A percentile compares a stretch with the other conserved stretches of the same genome.
These are phyloP conservation scores for Eupithecia centaureata DNA, from an alignment of 2,888 invertebrate genomes.

Conservation along the genomic window DNA sequence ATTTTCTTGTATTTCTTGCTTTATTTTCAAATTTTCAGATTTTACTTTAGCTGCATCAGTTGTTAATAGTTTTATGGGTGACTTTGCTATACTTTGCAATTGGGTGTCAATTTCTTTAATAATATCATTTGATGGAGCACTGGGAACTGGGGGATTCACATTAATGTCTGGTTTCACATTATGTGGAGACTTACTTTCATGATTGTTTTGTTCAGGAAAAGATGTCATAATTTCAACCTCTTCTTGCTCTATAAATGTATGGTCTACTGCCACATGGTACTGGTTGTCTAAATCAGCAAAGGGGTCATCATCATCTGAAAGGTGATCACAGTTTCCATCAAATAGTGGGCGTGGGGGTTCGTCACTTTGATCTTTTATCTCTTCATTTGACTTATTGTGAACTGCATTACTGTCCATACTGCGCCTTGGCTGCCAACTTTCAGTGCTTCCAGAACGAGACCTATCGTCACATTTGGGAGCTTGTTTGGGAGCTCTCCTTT, in stretches of 20 bases:
- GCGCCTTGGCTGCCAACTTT: constrained; percentile 43
- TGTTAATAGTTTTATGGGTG: constrained; percentile 48
- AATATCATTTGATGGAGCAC: constrained; percentile 35
- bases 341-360: constrained; percentile 58
- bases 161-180: constrained; percentile 23
- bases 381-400: constrained; percentile 42
- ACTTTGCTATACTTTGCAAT: constrained; percentile 50
- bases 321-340: constrained; percentile 59
- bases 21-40: constrained; percentile 28
- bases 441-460: constrained; percentile 38
- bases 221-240: constrained; percentile 40
- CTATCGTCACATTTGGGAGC: constrained; percentile 43
- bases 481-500: constrained; percentile 53
- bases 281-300: constrained; percentile 78
- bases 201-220: not conserved
- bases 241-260: constrained; percentile 68
- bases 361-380: constrained; percentile 42
- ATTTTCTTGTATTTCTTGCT: constrained; percentile 35
- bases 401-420: constrained; percentile 48
- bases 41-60: constrained; percentile 39
- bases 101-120: constrained; percentile 55
- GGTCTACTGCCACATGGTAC: constrained; percentile 80
- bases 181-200: constrained; percentile 36
- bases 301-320: constrained; percentile 73
- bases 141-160: constrained; percentile 20